Base-by-base conservation (phyloP, 2,888 invertebrate species). In the Standfussiana lucernea region DNA sequence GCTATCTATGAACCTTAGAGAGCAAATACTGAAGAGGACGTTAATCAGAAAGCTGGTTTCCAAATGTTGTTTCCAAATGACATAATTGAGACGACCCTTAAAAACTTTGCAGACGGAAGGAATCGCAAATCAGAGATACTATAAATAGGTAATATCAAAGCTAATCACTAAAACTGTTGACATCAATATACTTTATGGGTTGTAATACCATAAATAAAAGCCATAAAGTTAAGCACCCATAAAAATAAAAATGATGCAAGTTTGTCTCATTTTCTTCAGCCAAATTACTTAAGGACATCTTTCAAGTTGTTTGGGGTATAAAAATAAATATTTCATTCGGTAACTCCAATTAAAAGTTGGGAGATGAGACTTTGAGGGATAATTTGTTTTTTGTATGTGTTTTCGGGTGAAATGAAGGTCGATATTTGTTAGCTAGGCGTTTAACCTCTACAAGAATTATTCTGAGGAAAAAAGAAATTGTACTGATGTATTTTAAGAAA, bases 141-240 rank as follows among this genome's bases (percentile, higher is more conserved):
- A 37, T 53, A 24, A 40, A 40, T 32, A 61, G 2, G 24, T 53
- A 28, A 47, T 47, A 75, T 35, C 72, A 67, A 72, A 77, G 72
- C 40, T 74, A 66, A 75, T 73, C 81, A 84, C 80, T 76, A 76
- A 83, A 82, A 75, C 65, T 77, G 72, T 79, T 73, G 75, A 70
- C 83, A 74, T 83, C 47, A 62, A 75, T 83, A 75, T 83, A 86
- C 61, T 85, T 85, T 79, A 86, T 76, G 72, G 37, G 1, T 28
- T 66, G 62, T 77, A 45, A 62, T 28, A 53, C 61, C 67, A 83
- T 85, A 82, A 86, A 86, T 56, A 72, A 84, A 42, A 5, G 11
- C 10, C 73, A 74, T 83, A 67, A 83, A 85, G 50, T 37, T 4
- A 62, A 85, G 69, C 13, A 59, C 37, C n/a, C 59, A 75, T 83